Percentiles rank a stretch among this genome's conserved stretches.
phyloP scores from a whole-genome alignment of 2,113 vertebrate genomes.

The Mobula hypostoma region DNA sequence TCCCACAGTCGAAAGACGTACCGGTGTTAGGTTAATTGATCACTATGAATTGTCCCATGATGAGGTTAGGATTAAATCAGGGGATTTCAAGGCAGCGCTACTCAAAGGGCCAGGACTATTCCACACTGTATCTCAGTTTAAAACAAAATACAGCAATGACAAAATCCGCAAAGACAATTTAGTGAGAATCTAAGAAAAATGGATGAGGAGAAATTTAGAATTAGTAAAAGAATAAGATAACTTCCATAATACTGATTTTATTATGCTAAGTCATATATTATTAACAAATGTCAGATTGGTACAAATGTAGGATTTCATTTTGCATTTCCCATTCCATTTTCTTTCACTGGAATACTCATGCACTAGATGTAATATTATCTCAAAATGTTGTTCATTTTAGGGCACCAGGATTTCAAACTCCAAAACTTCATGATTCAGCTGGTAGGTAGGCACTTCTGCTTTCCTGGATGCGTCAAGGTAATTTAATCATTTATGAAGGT shows the following conservation, averaged over 20 bases:
- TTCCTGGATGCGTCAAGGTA: not conserved
- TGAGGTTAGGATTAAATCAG: no score
- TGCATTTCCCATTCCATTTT: not conserved
- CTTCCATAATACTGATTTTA: not conserved
- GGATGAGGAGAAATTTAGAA: not conserved
- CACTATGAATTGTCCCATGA: no score
- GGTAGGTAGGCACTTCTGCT: not conserved
- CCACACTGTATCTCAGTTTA: no score
- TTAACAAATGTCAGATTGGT: not conserved
- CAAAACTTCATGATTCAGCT: not conserved
- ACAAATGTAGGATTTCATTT: not conserved
- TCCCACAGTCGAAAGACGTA: no score
- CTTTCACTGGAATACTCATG: not conserved
- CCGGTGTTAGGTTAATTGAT: no score
- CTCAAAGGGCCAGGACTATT: no score
- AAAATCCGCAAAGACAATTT: not conserved
- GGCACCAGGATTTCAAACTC: not conserved
- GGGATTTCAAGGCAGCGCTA: no score
- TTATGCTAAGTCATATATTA: not conserved
- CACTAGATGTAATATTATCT: not conserved
- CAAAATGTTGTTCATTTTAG: constrained; percentile 10
- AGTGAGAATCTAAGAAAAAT: not conserved
- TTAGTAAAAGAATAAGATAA: not conserved
- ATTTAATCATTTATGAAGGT: not conserved
- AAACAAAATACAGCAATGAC: not conserved